Conservation (phyloP, 2,797 vertebrate genomes). For the Bryconaethiops microstoma region DNA sequence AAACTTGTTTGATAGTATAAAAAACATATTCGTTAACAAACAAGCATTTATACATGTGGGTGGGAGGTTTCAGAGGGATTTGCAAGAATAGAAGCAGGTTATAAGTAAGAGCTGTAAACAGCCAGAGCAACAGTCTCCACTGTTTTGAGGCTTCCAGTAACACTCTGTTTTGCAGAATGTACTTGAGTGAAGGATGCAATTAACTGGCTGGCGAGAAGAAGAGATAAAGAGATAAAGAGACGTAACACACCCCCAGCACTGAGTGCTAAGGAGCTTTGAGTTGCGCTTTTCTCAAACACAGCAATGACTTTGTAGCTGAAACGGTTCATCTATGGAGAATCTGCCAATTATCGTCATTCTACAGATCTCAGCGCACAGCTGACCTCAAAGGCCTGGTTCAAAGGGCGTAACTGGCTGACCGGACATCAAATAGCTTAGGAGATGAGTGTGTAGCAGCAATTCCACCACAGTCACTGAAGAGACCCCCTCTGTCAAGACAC, state of each 20-base stretch:
- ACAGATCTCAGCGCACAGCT: conserved; percentile 38
- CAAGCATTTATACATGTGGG: background rate
- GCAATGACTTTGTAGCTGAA: conserved; percentile 32
- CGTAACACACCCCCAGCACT: conserved; percentile 16
- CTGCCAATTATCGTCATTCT: conserved; percentile 8
- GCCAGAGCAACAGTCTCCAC: conserved; percentile 29
- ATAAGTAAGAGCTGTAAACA: conserved; percentile 8
- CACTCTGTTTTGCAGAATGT: conserved; percentile 12
- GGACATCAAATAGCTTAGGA: conserved; percentile 53
- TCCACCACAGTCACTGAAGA: background rate
- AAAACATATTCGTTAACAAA: too few species aligned
- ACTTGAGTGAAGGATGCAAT: conserved; percentile 39
- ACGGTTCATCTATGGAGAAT: background rate
- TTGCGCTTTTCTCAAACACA: conserved; percentile 12
- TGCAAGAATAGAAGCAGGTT: conserved; percentile 12
- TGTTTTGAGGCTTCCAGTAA: background rate
- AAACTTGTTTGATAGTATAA: too few species aligned
- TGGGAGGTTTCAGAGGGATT: conserved; percentile 16
- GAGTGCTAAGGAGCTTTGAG: conserved; percentile 25
- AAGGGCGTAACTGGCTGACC: conserved; percentile 23
- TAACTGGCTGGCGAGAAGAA: conserved; percentile 35
- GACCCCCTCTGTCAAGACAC: background rate
- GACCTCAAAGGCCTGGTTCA: conserved; percentile 37
- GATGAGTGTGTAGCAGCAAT: background rate
- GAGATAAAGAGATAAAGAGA: conserved; percentile 33